Base-by-base conservation (phyloP, 2,797 vertebrate genomes). In the Garrulus glandarius region DNA sequence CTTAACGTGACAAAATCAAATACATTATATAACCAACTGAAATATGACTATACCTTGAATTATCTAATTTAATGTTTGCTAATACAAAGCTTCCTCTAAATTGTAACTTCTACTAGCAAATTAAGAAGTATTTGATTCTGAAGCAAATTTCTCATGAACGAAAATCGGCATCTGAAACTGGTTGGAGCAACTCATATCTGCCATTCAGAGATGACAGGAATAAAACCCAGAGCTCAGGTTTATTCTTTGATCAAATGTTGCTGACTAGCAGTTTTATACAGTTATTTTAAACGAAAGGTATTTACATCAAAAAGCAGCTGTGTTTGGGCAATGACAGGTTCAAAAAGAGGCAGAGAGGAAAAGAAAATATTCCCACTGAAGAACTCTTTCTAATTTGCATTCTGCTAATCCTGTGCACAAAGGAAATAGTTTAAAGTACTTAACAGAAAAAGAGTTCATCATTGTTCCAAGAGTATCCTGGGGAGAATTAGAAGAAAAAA, bases 361-460 rank as follows among this genome's bases (percentile, higher is more conserved):
- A 56, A 52, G 14, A 15, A 27, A 39, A 61, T 6, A 55, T 13
- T 79, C n/a, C 34, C 37, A 74, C 47, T 44, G 44, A 84, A 60
- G 16, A 88, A 52, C 27, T 32, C 39, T 34, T 81, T 57, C 34
- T 94, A 94, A 87, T 53, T 87, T 63, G 15, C 32, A 88, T 94
- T 84, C 80, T 26, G 32, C 32, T 92, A 57, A 82, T 57, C 53
- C 69, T 63, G n/a, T 29, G 43, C 41, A 86, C 69, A 92, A 87
- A 83, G 43, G 22, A 88, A 39, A 87, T 64, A 11, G 19, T 63
- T 82, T 88, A 57, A 92, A 86, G 80, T 65, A 90, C 57, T 94
- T 81, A 72, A 75, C 26, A 88, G 82, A 81, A 93, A 89, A 87
- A 79, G 93, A 93, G 50, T 87, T 89, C 65, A 94, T 30, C 52